Evolutionary conservation across 2,113 vertebrate species (phyloP).

Genomic region (Anser brachyrhynchus): DNA sequence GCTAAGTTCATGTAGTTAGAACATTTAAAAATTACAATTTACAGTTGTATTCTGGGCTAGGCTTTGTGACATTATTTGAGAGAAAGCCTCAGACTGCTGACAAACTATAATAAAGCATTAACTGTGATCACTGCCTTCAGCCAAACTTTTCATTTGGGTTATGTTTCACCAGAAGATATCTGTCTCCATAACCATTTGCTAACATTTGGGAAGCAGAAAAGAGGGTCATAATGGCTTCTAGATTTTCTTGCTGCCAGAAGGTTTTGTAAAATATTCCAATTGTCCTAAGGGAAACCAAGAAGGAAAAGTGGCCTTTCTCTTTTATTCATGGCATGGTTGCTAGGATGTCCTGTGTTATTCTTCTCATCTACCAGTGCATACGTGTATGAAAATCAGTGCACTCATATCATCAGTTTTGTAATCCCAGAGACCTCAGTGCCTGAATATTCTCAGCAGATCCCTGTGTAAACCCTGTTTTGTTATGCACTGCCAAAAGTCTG

Average conservation of each 20-base stretch:
- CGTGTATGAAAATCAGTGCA: neutral
- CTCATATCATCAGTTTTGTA: neutral
- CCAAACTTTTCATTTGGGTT: neutral
- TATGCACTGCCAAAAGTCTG: neutral
- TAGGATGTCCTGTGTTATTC: neutral
- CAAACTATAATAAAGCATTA: neutral
- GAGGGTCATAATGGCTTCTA: neutral
- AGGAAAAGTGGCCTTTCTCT: neutral
- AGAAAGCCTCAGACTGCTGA: neutral
- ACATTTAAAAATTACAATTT: neutral
- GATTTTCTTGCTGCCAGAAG: neutral
- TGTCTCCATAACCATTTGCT: neutral
- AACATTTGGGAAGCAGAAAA: neutral
- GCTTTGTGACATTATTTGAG: neutral
- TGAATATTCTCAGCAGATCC: neutral
- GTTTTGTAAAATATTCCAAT: neutral
- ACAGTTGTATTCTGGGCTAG: neutral
- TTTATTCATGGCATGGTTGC: neutral
- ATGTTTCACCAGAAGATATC: neutral
- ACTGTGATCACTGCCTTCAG: neutral
- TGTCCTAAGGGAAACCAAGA: neutral
- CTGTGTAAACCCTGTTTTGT: neutral
- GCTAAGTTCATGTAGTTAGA: neutral
- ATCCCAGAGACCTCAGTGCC: neutral
- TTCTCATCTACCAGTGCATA: neutral